Evolutionary conservation across 2,888 invertebrate genomes (phyloP), one percentile per base, ranked within the genome.

Genomic region (Microdon myrmicae): DNA sequence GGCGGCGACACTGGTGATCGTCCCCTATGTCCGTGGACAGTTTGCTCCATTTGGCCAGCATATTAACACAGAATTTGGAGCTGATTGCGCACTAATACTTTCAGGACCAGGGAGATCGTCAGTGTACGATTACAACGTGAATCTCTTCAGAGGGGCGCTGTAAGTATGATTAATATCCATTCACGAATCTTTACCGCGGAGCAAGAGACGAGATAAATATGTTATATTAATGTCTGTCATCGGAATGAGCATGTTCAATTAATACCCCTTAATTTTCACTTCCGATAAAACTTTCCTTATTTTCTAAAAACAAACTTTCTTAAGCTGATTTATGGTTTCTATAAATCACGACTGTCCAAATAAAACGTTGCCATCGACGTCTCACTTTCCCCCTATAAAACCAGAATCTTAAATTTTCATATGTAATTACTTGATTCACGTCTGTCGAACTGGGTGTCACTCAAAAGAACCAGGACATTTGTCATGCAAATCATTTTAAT

Each of bases 101-200:
- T 84, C 86, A 67, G 90, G 91, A 7, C 89, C 89, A 0, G 90
- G 90, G 49, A 85, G 90, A 71, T 89, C 90, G 68, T 91, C 89
- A 53, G 86, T 88, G 9, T 93, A 89, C 73, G 93, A 94, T 80
- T 92, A 92, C 79, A 89, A 89, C 73, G 86, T 90, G 71, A 93
- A 93, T 81, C 83, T 93, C 60, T 85, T 94, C 37, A 85, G 91
- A 71, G 90, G 91, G 68, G 85, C 86, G 71, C 83, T 87, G 92
- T 92, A 82, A 89, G 91, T 90, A 79, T 64, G 32, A n/a, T 3
- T 16, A 31, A 16, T 9, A 16, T 1, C n/a, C 8, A 16, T 10
- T 43, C 13, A 4, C 2, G 10, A 14, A 16, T 16, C 3, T 10
- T 16, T 13, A 12, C n/a, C n/a, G n/a, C n/a, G n/a, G n/a, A n/a